Evolutionary conservation across 2,888 invertebrate genomes (phyloP).

Genomic region (Dicyrtoma fusca): DNA sequence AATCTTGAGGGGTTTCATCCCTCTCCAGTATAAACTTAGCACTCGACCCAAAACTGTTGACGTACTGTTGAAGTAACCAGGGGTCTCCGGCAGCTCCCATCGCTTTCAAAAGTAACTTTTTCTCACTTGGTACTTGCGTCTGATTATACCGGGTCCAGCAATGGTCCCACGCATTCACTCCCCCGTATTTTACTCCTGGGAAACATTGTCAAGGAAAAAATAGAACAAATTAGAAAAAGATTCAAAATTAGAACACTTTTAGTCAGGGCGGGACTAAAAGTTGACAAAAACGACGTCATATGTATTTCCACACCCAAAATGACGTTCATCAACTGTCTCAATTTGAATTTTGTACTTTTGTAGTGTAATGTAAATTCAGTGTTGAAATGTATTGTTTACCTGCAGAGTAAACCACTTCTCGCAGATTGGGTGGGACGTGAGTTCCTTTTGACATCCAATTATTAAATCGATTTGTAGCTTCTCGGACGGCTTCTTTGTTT

Average conservation of each 20-base stretch:
- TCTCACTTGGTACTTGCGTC: conserved; percentile 71
- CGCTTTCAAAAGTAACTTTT: conserved; percentile 71
- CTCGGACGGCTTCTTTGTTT: conserved; percentile 70
- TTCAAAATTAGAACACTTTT: too few species aligned
- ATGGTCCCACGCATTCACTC: conserved; percentile 74
- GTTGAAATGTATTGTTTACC: conserved; percentile 58
- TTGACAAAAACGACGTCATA: too few species aligned
- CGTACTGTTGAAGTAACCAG: conserved; percentile 77
- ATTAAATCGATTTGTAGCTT: conserved; percentile 71
- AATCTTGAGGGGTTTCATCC: background rate
- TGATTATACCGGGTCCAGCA: conserved; percentile 74
- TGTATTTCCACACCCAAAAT: too few species aligned
- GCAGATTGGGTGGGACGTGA: conserved; percentile 73
- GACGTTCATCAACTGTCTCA: too few species aligned
- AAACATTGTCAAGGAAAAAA: too few species aligned
- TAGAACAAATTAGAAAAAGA: too few species aligned
- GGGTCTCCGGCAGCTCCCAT: conserved; percentile 74
- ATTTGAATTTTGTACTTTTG: too few species aligned
- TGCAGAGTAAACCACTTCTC: conserved; percentile 69
- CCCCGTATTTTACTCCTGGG: conserved; percentile 73
- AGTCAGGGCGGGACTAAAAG: too few species aligned
- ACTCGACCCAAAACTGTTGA: background rate
- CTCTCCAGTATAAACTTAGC: too few species aligned
- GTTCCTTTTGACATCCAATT: conserved; percentile 70
- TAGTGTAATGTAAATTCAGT: too few species aligned